Evolutionary conservation across 2,797 vertebrate genomes (phyloP), one percentile per base, ranked within the genome.

Genomic region (Poeciliopsis infans): DNA sequence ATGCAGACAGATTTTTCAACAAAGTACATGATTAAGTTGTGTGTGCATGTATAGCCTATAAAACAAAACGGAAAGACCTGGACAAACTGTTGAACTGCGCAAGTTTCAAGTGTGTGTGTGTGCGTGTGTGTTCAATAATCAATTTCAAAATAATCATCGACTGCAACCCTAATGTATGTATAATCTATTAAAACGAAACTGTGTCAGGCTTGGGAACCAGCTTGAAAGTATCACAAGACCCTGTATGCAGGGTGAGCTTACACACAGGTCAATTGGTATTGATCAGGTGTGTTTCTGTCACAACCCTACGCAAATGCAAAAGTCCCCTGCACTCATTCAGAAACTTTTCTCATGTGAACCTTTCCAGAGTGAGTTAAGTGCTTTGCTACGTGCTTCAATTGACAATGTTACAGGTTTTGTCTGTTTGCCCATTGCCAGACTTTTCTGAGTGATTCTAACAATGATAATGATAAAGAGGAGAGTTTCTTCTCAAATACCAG

Each of bases 381-480:
- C 84, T 84, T 87, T 76, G 74, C 81, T 90, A 82, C 73, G 79
- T 90, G 91, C 89, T 82, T 53, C 79, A 84, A 90, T 87, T 83
- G 82, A 91, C 88, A 93, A 51, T 77, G 86, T 84, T 87, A 84
- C 82, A 86, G 88, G 89, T 90, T 93, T 90, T 90, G 90, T 95
- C 91, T 95, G 95, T 95, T 95, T 91, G 92, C 86, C 81, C 77
- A 75, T 94, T 92, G 87, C 88, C 81, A 90, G 75, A 71, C 57
- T 79, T 91, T 82, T 87, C 31, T 89, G 90, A 85, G 92, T 88
- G 78, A 91, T 90, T 79, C 53, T 43, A 77, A 93, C 93, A 94
- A 95, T 93, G 91, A 92, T 86, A 90, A 86, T 91, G 92, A 95
- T 95, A 96, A 96, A 95, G 94, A 90, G 83, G 89, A 77, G 39